phyloP scores from a whole-genome alignment of 23 tunicate genomes.

The Ciona savignyi region DNA sequence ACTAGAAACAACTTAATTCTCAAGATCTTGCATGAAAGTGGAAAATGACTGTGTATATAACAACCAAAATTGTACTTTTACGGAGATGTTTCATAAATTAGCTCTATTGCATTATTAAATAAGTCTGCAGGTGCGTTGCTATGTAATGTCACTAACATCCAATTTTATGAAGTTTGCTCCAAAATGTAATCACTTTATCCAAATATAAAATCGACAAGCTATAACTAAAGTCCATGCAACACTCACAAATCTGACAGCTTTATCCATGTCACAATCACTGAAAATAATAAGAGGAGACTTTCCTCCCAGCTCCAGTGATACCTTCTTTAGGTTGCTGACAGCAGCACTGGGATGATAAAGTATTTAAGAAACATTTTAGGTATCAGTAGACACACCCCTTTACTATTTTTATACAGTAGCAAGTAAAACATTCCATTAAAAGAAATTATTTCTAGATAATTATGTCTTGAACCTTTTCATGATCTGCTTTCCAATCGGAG shows the following conservation, averaged over 20 bases:
- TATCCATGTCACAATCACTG: slow-evolving; percentile 92
- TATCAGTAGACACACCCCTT: no score
- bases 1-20: no score
- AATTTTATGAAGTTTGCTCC: neutral
- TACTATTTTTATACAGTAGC: no score
- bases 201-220: neutral
- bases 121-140: no score
- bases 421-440: neutral
- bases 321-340: slow-evolving; percentile 79
- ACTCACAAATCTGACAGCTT: slow-evolving; percentile 96
- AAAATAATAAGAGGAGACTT: slow-evolving; percentile 92
- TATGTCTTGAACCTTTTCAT: slow-evolving; percentile 65
- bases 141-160: no score
- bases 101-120: no score
- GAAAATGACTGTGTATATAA: neutral
- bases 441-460: neutral
- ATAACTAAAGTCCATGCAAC: no score
- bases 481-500: slow-evolving; percentile 93
- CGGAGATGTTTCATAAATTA: no score
- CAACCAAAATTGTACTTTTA: neutral
- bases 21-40: no score
- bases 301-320: slow-evolving; percentile 90
- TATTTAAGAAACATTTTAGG: no score
- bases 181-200: neutral
- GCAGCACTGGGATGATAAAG: slow-evolving; percentile 72